Base-by-base conservation (phyloP, 2,797 vertebrate genomes). In the Phoebastria nigripes region DNA sequence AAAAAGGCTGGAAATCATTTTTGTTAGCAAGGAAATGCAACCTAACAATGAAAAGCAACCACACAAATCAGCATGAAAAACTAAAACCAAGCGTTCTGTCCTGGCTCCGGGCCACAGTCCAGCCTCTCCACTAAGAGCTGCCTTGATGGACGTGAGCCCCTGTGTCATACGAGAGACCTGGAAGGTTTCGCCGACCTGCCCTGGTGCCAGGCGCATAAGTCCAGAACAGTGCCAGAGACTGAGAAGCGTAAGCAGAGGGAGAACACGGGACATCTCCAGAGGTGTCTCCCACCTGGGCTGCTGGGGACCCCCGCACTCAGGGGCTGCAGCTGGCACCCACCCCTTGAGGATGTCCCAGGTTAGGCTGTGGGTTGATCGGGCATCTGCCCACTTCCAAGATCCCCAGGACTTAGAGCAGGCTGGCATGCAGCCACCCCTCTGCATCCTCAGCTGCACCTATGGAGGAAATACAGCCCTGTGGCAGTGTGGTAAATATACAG, bases 21-120 rank as follows among this genome's bases (percentile, higher is more conserved):
- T 69, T 84, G 20, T 69, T 39, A 67, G 42, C 25, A 84, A 61
- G 61, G 67, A 92, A 90, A 90, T 49, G 49, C 28, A 78, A 47
- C 17, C 17, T 52, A 81, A 42, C 5, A 20, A 83, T 39, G 44
- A 82, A 92, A 87, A 96, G 6, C 13, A 83, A 41, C 52, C 35
- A 15, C 47, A 33, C 1, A 61, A 46, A 82, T 65, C 13, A 13
- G 8, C 58, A 70, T 3, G 5, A 72, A 93, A 61, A 78, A 41
- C 25, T 52, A 56, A 90, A 87, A 19, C 44, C 8, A 56, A 90
- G 12, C 1, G 7, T 58, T 78, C 42, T 82, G 20, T 71, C 33
- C 62, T 76, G 41, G 11, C 29, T 82, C 54, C 9, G 3, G n/a
- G 26, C 8, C 49, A 79, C 21, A 67, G 22, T 22, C 44, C 66